Evolutionary conservation across 2,888 invertebrate genomes (phyloP).

Genomic region (Pollenia angustigena): DNA sequence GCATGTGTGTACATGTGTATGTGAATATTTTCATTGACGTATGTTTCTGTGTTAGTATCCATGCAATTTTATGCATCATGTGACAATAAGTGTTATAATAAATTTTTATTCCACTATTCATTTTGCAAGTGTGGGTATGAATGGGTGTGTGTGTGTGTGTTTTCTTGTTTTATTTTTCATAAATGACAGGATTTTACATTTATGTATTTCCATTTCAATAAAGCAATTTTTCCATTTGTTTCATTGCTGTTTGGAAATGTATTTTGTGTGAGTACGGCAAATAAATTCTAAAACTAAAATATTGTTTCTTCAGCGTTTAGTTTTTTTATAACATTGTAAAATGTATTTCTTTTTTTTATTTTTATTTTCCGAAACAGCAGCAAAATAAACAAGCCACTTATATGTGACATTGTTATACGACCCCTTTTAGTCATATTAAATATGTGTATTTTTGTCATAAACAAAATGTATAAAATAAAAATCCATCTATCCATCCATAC

Average conservation of each 20-base stretch:
- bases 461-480: constrained; percentile 50
- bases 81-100: constrained; percentile 65
- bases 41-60: constrained; percentile 15
- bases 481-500: constrained; percentile 22
- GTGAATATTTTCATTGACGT: not conserved
- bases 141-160: not conserved
- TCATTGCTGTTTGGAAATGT: constrained; percentile 24
- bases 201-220: constrained; percentile 14
- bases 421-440: constrained; percentile 73
- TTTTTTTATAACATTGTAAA: constrained; percentile 22
- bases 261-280: constrained; percentile 32
- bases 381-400: constrained; percentile 67
- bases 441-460: constrained; percentile 72
- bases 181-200: constrained; percentile 58
- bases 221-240: constrained; percentile 28
- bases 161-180: constrained; percentile 19
- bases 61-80: constrained; percentile 68
- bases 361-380: constrained; percentile 1
- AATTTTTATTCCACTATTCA: constrained; percentile 44
- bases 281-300: constrained; percentile 69
- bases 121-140: not conserved
- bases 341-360: constrained; percentile 17
- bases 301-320: constrained; percentile 4
- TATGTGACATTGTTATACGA: constrained; percentile 67
- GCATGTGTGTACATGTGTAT: not conserved